Percentiles rank a stretch among this genome's conserved stretches.
Evolutionary conservation across 2,797 vertebrate species (phyloP).

Genomic region (Sebastes melanostomus): DNA sequence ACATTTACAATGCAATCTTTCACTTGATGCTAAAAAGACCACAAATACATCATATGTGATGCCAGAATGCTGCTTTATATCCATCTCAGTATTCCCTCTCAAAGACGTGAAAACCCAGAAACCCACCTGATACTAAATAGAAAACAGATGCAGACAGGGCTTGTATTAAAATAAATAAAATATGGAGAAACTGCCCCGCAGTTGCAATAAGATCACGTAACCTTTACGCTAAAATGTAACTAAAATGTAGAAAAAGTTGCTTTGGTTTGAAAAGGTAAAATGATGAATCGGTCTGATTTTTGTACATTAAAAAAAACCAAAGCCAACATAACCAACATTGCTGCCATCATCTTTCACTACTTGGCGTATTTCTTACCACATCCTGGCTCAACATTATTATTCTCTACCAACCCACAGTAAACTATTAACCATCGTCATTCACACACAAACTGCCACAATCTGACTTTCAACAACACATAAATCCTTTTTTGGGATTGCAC

Average conservation of each 20-base stretch:
- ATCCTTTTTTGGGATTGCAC: slow-evolving; percentile 24
- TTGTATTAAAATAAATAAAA: slow-evolving; percentile 81
- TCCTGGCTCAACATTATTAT: not conserved
- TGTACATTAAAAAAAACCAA: slow-evolving; percentile 9
- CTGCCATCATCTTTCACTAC: not conserved
- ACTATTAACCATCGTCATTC: slow-evolving; percentile 10
- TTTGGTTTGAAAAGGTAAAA: slow-evolving; percentile 45
- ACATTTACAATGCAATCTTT: slow-evolving; percentile 25
- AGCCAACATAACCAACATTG: not conserved
- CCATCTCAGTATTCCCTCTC: not conserved
- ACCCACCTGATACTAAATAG: slow-evolving; percentile 32
- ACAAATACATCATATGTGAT: slow-evolving; percentile 20
- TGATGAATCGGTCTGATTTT: slow-evolving; percentile 6
- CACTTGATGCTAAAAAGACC: slow-evolving; percentile 19
- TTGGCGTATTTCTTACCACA: slow-evolving; percentile 4
- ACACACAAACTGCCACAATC: slow-evolving; percentile 8
- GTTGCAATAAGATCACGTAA: slow-evolving; percentile 61
- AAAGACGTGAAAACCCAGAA: slow-evolving; percentile 20
- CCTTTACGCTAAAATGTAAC: slow-evolving; percentile 16
- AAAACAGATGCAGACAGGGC: slow-evolving; percentile 50
- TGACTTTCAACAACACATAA: slow-evolving; percentile 23
- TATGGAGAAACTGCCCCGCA: slow-evolving; percentile 82
- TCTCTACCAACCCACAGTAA: not conserved
- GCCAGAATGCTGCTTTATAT: slow-evolving; percentile 8
- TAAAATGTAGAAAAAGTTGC: slow-evolving; percentile 11